A percentile compares a stretch with the other conserved stretches of the same genome.
phyloP scores from a whole-genome alignment of 2,888 invertebrate genomes.

The Eupelmus urozonus region DNA sequence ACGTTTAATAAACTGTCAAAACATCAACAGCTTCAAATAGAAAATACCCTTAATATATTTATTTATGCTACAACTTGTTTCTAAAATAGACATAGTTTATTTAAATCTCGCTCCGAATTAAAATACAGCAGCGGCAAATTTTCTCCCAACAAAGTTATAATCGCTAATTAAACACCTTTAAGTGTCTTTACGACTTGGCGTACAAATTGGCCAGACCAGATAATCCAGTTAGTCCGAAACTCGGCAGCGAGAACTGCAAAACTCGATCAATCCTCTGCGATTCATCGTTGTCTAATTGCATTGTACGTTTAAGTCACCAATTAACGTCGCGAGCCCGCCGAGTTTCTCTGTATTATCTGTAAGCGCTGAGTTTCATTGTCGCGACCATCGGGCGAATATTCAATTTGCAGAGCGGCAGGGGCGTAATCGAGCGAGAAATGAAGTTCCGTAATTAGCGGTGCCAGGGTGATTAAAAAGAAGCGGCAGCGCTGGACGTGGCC shows the following conservation, averaged over 20 bases:
- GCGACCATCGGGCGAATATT: slow-evolving; percentile 46
- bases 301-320: slow-evolving; percentile 45
- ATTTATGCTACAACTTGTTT: too few relatives aligned
- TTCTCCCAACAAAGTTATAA: too few relatives aligned
- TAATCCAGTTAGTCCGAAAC: slow-evolving; percentile 12
- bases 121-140: too few relatives aligned
- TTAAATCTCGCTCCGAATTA: too few relatives aligned
- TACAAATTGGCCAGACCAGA: slow-evolving; percentile 2
- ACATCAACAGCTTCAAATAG: too few relatives aligned
- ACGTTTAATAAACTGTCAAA: too few relatives aligned
- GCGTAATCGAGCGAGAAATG: slow-evolving; percentile 41
- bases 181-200: background rate
- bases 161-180: slow-evolving; percentile 3
- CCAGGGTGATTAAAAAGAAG: too few relatives aligned
- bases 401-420: slow-evolving; percentile 18
- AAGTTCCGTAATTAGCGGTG: too few relatives aligned
- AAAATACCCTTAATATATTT: too few relatives aligned
- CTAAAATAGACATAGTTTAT: too few relatives aligned
- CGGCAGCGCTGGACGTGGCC: too few relatives aligned
- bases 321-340: slow-evolving; percentile 16
- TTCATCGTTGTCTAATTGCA: slow-evolving; percentile 36
- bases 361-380: slow-evolving; percentile 42
- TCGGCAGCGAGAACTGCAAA: slow-evolving; percentile 10
- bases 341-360: background rate
- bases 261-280: slow-evolving; percentile 30